These are phyloP conservation scores for Alaudala cheleensis DNA, from an alignment of 2,113 vertebrate species.

Conservation along the genomic window DNA sequence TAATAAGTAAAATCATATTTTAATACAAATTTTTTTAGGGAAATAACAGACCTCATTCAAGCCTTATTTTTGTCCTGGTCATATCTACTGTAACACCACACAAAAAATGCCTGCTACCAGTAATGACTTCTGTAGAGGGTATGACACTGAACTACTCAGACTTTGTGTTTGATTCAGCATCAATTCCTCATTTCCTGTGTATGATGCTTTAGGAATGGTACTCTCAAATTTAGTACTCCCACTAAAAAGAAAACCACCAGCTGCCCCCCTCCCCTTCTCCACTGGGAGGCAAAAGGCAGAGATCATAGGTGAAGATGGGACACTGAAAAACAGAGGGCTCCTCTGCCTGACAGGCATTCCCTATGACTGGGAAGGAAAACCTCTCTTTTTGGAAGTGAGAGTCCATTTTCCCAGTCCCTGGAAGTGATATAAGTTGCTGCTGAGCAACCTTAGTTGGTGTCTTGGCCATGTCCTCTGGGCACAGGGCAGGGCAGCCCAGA, in stretches of 20 bases:
- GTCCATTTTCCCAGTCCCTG: background rate
- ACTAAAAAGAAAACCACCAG: background rate
- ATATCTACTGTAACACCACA: background rate
- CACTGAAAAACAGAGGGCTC: background rate
- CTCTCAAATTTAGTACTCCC: background rate
- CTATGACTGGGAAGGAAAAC: background rate
- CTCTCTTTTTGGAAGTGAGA: background rate
- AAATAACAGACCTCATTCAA: background rate
- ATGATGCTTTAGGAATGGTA: background rate
- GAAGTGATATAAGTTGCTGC: accelerated
- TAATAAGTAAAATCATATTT: background rate
- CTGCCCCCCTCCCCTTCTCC: background rate
- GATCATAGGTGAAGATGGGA: background rate
- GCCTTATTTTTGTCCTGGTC: background rate
- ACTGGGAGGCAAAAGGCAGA: background rate
- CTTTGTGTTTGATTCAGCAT: background rate
- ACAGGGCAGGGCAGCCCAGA: background rate
- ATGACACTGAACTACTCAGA: background rate
- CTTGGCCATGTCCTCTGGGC: background rate
- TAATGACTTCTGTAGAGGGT: background rate
- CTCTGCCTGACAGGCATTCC: background rate
- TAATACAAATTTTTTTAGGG: background rate
- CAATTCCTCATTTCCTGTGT: background rate
- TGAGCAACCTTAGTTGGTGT: background rate
- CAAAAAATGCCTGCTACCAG: background rate